phyloP scores from a whole-genome alignment of 2,797 vertebrate species.

The Lithobates pipiens region DNA sequence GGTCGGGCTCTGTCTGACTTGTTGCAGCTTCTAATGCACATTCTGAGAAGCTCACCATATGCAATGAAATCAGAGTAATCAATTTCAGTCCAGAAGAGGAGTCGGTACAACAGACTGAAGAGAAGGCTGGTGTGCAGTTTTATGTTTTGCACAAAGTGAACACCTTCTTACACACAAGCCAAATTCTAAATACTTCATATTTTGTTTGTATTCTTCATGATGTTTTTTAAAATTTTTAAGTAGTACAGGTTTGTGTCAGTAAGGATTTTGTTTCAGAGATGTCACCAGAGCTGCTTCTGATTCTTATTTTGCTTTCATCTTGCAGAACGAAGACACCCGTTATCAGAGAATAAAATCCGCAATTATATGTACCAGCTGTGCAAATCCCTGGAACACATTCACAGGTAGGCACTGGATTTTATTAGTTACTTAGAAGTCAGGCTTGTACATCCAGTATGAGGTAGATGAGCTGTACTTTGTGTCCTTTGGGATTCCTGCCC shows the following conservation, averaged over 20 bases:
- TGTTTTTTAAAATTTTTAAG: too few relatives aligned
- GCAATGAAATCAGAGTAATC: too few relatives aligned
- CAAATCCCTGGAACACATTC: constrained; percentile 85
- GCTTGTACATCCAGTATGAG: neutral
- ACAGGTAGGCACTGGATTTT: constrained; percentile 75
- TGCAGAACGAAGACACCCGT: constrained; percentile 82
- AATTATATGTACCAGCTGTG: constrained; percentile 87
- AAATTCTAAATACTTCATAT: too few relatives aligned
- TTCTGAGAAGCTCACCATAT: too few relatives aligned
- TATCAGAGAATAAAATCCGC: constrained; percentile 80
- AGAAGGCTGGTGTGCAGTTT: too few relatives aligned
- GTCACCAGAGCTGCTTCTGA: neutral
- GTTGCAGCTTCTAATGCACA: too few relatives aligned
- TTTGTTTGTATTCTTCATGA: too few relatives aligned
- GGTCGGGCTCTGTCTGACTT: too few relatives aligned
- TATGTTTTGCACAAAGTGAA: too few relatives aligned
- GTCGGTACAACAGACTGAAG: too few relatives aligned
- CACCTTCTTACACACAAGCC: too few relatives aligned
- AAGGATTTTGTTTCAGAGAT: neutral
- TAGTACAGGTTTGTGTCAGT: neutral
- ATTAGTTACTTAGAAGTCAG: neutral
- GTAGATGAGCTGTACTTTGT: neutral
- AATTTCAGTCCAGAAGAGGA: too few relatives aligned
- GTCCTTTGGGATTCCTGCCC: neutral
- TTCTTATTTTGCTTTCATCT: neutral